phyloP scores from a whole-genome alignment of 2,797 vertebrate species.

The Aeoliscus strigatus region DNA sequence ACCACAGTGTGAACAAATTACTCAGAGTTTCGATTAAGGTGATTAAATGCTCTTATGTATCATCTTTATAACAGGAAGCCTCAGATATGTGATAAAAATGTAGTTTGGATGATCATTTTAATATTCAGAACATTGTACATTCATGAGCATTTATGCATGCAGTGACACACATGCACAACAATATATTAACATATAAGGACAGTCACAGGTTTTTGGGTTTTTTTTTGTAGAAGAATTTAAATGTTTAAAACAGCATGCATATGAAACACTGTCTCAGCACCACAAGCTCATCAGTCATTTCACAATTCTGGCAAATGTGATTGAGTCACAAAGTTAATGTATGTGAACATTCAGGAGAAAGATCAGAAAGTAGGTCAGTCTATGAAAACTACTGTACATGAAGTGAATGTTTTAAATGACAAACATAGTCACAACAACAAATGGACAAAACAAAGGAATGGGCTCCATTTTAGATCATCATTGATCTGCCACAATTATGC shows the following conservation, averaged over 20 bases:
- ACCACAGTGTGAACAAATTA: constrained; percentile 7
- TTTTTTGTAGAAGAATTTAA: too few relatives aligned
- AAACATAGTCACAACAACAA: background rate
- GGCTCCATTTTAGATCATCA: background rate
- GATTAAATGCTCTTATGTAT: constrained; percentile 1
- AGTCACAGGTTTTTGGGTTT: too few relatives aligned
- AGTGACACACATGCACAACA: constrained; percentile 1
- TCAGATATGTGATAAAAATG: background rate
- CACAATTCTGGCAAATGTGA: too few relatives aligned
- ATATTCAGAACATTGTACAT: background rate
- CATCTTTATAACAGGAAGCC: background rate
- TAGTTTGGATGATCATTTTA: constrained; percentile 9
- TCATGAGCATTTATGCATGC: constrained; percentile 5
- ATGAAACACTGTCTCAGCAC: too few relatives aligned
- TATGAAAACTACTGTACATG: constrained; percentile 17
- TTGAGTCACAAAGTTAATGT: too few relatives aligned
- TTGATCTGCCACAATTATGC: too few relatives aligned
- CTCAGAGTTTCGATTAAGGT: constrained; percentile 13
- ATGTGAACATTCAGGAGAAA: constrained; percentile 10
- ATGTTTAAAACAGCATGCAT: too few relatives aligned
- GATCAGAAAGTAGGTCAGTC: constrained; percentile 18
- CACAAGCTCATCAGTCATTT: too few relatives aligned
- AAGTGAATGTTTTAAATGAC: constrained; percentile 13
- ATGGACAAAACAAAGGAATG: background rate
- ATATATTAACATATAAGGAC: background rate